phyloP scores from a whole-genome alignment of 2,888 invertebrate genomes.

The Dolomedes plantarius region DNA sequence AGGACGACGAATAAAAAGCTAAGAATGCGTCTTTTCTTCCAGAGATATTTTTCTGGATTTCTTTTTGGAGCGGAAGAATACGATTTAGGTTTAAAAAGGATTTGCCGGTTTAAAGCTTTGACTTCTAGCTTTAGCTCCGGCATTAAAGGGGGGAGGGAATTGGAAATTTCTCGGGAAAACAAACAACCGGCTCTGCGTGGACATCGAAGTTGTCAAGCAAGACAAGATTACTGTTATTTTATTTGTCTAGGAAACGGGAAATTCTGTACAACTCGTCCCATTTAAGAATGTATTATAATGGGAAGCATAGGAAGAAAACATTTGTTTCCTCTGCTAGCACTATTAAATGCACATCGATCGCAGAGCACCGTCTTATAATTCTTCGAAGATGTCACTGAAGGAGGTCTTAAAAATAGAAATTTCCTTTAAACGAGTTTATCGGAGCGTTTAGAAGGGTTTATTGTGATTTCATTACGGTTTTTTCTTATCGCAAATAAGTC shows the following conservation, averaged over 20 bases:
- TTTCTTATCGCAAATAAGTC: slow-evolving; percentile 9
- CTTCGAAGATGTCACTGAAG: neutral
- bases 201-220: slow-evolving; percentile 64
- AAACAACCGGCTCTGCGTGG: slow-evolving; percentile 58
- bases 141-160: slow-evolving; percentile 33
- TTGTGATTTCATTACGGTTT: slow-evolving; percentile 15
- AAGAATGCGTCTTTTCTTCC: slow-evolving; percentile 49
- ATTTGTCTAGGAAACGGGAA: slow-evolving; percentile 56
- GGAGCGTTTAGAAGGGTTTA: slow-evolving; percentile 31
- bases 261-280: slow-evolving; percentile 25
- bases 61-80: slow-evolving; percentile 61
- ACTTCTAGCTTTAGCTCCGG: slow-evolving; percentile 58
- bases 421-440: slow-evolving; percentile 35
- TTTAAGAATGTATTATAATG: slow-evolving; percentile 49
- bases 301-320: slow-evolving; percentile 34
- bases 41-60: slow-evolving; percentile 54
- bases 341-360: slow-evolving; percentile 50
- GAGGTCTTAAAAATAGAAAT: slow-evolving; percentile 9
- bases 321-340: slow-evolving; percentile 16
- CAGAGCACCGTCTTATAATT: slow-evolving; percentile 7
- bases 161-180: slow-evolving; percentile 34
- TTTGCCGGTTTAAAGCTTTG: slow-evolving; percentile 70
- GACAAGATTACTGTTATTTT: slow-evolving; percentile 69
- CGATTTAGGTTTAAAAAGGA: slow-evolving; percentile 71
- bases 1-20: slow-evolving; percentile 7